These are phyloP conservation scores for Solea senegalensis DNA, from an alignment of 2,113 vertebrate species.

Conservation along the genomic window DNA sequence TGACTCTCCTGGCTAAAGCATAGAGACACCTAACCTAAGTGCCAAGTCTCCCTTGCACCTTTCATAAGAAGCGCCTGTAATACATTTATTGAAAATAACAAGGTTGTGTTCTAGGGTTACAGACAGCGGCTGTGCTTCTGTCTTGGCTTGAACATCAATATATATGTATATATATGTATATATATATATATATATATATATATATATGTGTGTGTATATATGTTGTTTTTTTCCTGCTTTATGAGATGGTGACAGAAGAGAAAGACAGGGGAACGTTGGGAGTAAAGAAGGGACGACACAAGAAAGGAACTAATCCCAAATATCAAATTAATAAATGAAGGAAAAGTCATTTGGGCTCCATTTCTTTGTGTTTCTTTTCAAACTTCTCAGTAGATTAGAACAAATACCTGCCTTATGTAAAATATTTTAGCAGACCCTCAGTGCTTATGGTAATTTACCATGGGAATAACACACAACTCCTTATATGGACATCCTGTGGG, in stretches of 20 bases:
- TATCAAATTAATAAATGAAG: neutral
- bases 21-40: constrained; percentile 66
- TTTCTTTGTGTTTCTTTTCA: constrained; percentile 18
- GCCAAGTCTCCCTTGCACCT: constrained; percentile 40
- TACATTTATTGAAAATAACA: constrained; percentile 78
- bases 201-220: no score
- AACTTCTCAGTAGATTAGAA: neutral
- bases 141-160: constrained; percentile 65
- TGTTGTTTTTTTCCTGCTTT: neutral
- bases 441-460: no score
- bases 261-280: neutral
- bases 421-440: no score
- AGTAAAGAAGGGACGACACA: neutral
- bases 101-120: constrained; percentile 75
- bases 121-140: constrained; percentile 47
- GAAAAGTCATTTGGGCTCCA: neutral
- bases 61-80: constrained; percentile 68
- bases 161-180: no score
- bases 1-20: constrained; percentile 55
- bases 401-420: no score
- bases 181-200: no score
- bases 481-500: no score
- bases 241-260: neutral
- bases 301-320: neutral
- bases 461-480: no score